phyloP scores from a whole-genome alignment of 2,888 invertebrate genomes.

The Caenorhabditis doughertyi region DNA sequence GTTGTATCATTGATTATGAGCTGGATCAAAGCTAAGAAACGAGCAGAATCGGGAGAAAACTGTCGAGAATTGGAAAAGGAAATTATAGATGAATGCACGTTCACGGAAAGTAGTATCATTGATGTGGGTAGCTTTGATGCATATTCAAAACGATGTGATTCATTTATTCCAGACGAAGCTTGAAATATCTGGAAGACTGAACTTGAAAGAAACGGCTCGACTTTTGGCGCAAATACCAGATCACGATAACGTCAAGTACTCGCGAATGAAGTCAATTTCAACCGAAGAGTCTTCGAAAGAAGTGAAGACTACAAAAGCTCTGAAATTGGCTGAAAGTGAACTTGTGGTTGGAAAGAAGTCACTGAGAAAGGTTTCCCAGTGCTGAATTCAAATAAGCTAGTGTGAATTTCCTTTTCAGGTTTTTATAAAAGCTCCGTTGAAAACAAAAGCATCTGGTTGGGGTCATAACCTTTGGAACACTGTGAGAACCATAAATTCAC shows the following conservation, averaged over 20 bases:
- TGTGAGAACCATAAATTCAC: conserved; percentile 39
- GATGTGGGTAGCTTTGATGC: conserved; percentile 33
- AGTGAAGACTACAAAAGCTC: neutral
- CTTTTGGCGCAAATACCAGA: conserved; percentile 42
- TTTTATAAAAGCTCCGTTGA: conserved; percentile 21
- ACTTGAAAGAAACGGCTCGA: conserved; percentile 31
- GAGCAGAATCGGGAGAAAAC: conserved; percentile 8
- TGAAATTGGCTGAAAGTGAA: conserved; percentile 20
- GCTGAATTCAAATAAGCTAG: neutral
- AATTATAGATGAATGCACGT: conserved; percentile 17
- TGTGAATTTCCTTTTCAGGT: neutral
- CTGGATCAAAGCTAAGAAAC: conserved; percentile 21
- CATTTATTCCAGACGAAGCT: conserved; percentile 32
- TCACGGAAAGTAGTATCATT: conserved; percentile 17
- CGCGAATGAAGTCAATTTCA: conserved; percentile 29
- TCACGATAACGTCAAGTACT: conserved; percentile 15
- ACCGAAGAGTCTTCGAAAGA: conserved; percentile 31
- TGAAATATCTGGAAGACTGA: conserved; percentile 43
- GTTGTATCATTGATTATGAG: conserved; percentile 10
- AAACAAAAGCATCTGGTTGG: conserved; percentile 36
- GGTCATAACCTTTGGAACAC: conserved; percentile 47
- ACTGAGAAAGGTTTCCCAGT: neutral
- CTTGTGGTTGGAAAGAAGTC: neutral
- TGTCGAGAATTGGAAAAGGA: conserved; percentile 21
- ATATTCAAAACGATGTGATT: neutral